phyloP scores from a whole-genome alignment of 1,140 invertebrate species.

The Drosophila lini region DNA sequence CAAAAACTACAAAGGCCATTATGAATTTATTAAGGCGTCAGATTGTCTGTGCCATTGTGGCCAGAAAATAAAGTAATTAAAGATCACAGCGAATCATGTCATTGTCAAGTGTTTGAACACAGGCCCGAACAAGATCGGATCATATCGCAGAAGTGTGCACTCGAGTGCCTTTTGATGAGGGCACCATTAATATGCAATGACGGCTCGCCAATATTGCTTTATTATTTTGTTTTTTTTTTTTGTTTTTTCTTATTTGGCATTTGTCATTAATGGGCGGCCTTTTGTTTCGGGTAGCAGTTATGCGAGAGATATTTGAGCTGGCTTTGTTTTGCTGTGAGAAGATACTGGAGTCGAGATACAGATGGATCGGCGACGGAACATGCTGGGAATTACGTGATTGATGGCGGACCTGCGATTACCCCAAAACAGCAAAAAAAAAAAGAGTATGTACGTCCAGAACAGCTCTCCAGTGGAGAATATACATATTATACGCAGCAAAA shows the following conservation, averaged over 20 bases:
- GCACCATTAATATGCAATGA: slow-evolving; percentile 60
- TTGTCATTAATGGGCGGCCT: slow-evolving; percentile 69
- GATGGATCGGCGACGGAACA: slow-evolving; percentile 68
- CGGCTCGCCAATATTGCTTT: slow-evolving; percentile 40
- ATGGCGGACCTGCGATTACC: slow-evolving; percentile 65
- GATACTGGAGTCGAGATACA: slow-evolving; percentile 68
- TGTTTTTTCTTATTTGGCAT: slow-evolving; percentile 15
- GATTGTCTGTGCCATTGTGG: slow-evolving; percentile 12
- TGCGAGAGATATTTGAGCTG: slow-evolving; percentile 42
- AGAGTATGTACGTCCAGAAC: slow-evolving; percentile 6
- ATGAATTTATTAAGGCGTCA: slow-evolving; percentile 12
- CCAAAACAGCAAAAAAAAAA: slow-evolving; percentile 36
- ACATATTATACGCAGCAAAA: slow-evolving; percentile 32
- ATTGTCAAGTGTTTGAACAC: slow-evolving; percentile 36
- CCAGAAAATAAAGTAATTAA: slow-evolving; percentile 24
- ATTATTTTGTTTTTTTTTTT: slow-evolving; percentile 24
- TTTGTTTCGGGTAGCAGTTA: slow-evolving; percentile 55
- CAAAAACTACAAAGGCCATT: neutral
- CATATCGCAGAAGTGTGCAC: slow-evolving; percentile 34
- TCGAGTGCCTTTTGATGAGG: slow-evolving; percentile 54
- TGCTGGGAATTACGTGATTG: slow-evolving; percentile 78
- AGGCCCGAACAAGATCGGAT: slow-evolving; percentile 42
- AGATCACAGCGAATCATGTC: slow-evolving; percentile 33
- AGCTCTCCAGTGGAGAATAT: slow-evolving; percentile 12
- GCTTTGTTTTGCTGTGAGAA: slow-evolving; percentile 58